These are phyloP conservation scores for Micronisus gabar DNA, from an alignment of 2,113 vertebrate genomes.

Conservation along the genomic window DNA sequence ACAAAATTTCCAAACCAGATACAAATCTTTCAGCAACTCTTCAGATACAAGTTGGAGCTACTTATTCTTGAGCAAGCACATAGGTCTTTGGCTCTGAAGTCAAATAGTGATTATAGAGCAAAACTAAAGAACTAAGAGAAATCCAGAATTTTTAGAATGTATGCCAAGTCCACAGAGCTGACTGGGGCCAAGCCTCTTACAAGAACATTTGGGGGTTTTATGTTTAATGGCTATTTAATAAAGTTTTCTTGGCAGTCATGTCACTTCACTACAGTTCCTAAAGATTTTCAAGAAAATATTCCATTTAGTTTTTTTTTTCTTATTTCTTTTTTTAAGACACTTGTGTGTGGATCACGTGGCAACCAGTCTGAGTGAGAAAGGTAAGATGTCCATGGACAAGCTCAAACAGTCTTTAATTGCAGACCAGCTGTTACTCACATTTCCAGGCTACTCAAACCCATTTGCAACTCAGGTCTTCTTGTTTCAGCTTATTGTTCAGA, in stretches of 20 bases:
- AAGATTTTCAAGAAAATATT: background rate
- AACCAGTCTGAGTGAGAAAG: background rate
- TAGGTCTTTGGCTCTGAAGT: background rate
- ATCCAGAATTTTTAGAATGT: conserved; percentile 15
- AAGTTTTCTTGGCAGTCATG: conserved; percentile 2
- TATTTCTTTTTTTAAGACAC: background rate
- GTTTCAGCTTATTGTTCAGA: background rate
- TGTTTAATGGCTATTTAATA: conserved; percentile 46
- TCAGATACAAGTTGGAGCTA: background rate
- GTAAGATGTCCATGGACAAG: background rate
- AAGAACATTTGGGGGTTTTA: background rate
- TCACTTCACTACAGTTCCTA: background rate
- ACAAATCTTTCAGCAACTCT: background rate
- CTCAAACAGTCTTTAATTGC: background rate
- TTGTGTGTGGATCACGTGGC: background rate
- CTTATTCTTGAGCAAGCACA: conserved; percentile 7
- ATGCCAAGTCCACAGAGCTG: conserved; percentile 10
- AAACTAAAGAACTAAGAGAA: conserved; percentile 27
- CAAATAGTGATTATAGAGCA: conserved; percentile 16
- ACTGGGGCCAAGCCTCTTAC: background rate
- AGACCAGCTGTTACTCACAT: background rate
- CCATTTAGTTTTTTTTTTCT: background rate
- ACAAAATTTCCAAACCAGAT: background rate
- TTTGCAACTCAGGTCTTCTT: background rate
- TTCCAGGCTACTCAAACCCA: background rate